Evolutionary conservation across 2,113 vertebrate species (phyloP), one percentile per base, ranked within the genome.

Genomic region (Nestor notabilis): DNA sequence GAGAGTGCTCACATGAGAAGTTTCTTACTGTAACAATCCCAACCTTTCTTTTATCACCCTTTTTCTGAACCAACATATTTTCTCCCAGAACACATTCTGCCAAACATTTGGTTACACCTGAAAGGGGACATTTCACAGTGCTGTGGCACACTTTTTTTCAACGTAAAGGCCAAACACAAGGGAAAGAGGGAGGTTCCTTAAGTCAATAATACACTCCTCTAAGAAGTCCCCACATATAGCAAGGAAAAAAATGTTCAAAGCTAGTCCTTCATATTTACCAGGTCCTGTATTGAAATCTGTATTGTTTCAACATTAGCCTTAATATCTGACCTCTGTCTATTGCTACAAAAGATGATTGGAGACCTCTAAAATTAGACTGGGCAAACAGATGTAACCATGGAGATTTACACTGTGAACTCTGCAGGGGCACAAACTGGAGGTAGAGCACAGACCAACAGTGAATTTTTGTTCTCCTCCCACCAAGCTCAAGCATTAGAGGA

Each of bases 331-430:
- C 56, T 72, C 80, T 64, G 17, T 1, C 35, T 82, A 72, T 7
- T 61, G n/a, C 92, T 87, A 61, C 77, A 60, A 72, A 84, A 87
- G 52, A 52, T 76, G 47, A 87, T 2, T 55, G 49, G 9, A 84
- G 21, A 7, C 44, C 86, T 91, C 94, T 89, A 89, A 96, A 96
- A 91, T 95, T 84, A 97, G 91, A 46, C 58, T 4, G 2, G 46
- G 56, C 49, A 56, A 83, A 80, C 60, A 90, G 60, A 89, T 71
- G 88, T 91, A 96, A 94, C 95, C 94, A 96, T 94, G 87, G 93
- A 83, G 87, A 97, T 83, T 44, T 20, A 85, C 49, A 58, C 84
- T 84, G 74, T 84, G 80, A 94, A 71, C 69, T 81, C 71, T 1
- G 17, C 90, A 88, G 63, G 93, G 83, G 71, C 79, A 88, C 47